Conservation (phyloP, 1,140 invertebrate species). For the Zaprionus lachaisei region DNA sequence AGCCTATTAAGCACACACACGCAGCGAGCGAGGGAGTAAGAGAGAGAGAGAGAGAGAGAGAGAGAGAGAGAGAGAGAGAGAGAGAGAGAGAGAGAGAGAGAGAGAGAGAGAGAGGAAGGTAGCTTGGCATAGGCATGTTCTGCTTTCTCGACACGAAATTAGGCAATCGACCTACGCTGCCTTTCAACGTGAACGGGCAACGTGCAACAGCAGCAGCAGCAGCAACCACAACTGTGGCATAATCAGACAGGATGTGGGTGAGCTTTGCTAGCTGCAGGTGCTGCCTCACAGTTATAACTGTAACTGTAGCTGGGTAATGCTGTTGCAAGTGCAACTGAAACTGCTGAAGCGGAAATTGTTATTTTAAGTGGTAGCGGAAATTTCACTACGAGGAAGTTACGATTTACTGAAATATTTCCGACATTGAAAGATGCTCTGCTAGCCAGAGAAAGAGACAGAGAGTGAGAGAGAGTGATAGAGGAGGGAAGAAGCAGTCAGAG, state of each 20-base stretch:
- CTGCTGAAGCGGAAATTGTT: constrained; percentile 72
- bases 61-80: not conserved
- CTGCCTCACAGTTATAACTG: constrained; percentile 13
- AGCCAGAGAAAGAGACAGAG: not conserved
- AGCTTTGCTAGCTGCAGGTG: constrained; percentile 52
- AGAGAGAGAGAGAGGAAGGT: not conserved
- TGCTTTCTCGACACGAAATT: constrained; percentile 57
- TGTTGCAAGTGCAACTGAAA: constrained; percentile 27
- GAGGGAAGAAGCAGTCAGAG: not conserved
- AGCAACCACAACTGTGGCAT: constrained; percentile 2
- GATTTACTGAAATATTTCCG: constrained; percentile 81
- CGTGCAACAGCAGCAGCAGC: constrained; percentile 16
- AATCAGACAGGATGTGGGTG: constrained; percentile 50
- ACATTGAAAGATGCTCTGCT: constrained; percentile 40
- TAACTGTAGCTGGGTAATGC: constrained; percentile 14
- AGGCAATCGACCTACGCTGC: constrained; percentile 58
- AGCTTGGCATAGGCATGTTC: not conserved
- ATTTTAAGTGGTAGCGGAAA: constrained; percentile 80
- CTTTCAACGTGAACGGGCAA: constrained; percentile 53
- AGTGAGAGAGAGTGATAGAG: not conserved
- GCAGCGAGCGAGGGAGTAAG: not conserved
- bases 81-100: not conserved
- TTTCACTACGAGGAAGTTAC: constrained; percentile 74
- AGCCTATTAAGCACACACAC: constrained; percentile 24
- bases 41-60: not conserved